Evolutionary conservation across 2,113 vertebrate genomes (phyloP).

Genomic region (Murina feae): DNA sequence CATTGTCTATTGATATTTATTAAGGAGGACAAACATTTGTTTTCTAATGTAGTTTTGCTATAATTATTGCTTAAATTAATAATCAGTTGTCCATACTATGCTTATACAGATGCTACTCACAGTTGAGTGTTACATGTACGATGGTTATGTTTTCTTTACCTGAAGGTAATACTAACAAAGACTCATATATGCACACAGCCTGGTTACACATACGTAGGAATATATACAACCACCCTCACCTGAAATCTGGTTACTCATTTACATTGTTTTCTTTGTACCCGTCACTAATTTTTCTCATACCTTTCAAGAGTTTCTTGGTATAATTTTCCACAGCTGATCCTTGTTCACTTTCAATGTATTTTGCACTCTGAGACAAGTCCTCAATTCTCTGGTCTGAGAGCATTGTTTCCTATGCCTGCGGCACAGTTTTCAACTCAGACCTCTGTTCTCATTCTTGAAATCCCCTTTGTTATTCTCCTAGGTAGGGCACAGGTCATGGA

Average conservation of each 20-base stretch:
- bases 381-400: not conserved
- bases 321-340: not conserved
- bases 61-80: not conserved
- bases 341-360: not conserved
- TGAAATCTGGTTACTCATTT: not conserved
- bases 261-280: not conserved
- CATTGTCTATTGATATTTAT: not conserved
- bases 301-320: not conserved
- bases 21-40: not conserved
- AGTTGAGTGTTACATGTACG: not conserved
- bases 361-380: not conserved
- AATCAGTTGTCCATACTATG: not conserved
- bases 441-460: not conserved
- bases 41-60: not conserved
- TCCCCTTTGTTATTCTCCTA: not conserved
- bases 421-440: not conserved
- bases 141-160: not conserved
- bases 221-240: not conserved
- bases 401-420: not conserved
- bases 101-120: not conserved
- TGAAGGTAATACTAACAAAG: not conserved
- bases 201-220: not conserved
- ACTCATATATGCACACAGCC: not conserved
- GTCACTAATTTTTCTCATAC: not conserved
- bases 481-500: not conserved